phyloP scores from a whole-genome alignment of 1,140 invertebrate species.

The Drosophila eugracilis region DNA sequence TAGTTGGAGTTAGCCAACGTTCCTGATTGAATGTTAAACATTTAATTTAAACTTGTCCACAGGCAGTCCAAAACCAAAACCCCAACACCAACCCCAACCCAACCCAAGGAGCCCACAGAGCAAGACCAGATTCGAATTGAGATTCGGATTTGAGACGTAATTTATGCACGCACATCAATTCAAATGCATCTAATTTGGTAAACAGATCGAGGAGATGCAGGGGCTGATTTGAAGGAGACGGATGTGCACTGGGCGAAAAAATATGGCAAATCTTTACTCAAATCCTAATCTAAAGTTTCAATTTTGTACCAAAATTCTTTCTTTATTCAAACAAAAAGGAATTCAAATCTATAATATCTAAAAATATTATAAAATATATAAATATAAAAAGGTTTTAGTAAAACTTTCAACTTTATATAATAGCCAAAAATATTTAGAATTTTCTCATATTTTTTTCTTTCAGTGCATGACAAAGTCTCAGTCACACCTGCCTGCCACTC shows the following conservation, averaged over 20 bases:
- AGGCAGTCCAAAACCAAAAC: too few species aligned
- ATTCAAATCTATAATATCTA: too few species aligned
- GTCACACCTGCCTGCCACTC: slow-evolving; percentile 44
- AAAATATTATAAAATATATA: too few species aligned
- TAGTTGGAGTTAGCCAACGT: slow-evolving; percentile 41
- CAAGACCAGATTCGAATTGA: slow-evolving; percentile 23
- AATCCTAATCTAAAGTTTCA: not conserved
- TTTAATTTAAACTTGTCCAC: slow-evolving; percentile 80
- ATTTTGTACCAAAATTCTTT: not conserved
- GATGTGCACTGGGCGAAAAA: slow-evolving; percentile 4
- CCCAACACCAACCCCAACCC: not conserved
- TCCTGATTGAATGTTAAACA: slow-evolving; percentile 81
- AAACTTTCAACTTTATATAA: too few species aligned
- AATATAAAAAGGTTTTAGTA: too few species aligned
- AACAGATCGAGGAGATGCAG: slow-evolving; percentile 50
- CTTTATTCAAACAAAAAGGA: not conserved
- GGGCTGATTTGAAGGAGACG: slow-evolving; percentile 20
- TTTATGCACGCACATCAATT: slow-evolving; percentile 83
- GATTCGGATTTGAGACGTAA: slow-evolving; percentile 54
- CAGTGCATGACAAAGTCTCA: slow-evolving; percentile 6
- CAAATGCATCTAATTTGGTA: slow-evolving; percentile 81
- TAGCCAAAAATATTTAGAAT: too few species aligned
- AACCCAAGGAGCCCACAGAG: slow-evolving; percentile 17
- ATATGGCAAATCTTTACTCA: not conserved
- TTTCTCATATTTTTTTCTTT: slow-evolving; percentile 1